These are phyloP conservation scores for Lucifuga dentata DNA, from an alignment of 2,113 vertebrate genomes.

Conservation along the genomic window DNA sequence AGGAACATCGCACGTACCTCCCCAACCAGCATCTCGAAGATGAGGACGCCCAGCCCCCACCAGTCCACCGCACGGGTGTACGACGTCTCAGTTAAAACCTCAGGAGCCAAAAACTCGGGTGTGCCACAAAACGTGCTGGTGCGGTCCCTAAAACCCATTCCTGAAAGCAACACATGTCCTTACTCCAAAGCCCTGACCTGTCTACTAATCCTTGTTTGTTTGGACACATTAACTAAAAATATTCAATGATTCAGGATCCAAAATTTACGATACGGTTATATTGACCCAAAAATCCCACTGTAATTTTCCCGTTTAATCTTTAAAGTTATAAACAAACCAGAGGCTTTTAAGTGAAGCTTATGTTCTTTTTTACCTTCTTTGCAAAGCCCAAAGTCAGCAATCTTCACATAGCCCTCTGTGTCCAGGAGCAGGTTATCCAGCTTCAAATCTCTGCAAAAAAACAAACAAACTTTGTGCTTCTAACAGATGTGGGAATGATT, in stretches of 20 bases:
- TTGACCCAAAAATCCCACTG: too few relatives aligned
- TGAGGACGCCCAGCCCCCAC: conserved; percentile 99
- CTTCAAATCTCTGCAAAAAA: conserved; percentile 92
- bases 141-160: conserved; percentile 98
- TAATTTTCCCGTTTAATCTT: too few relatives aligned
- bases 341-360: background rate
- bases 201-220: too few relatives aligned
- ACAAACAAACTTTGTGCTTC: background rate
- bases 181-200: too few relatives aligned
- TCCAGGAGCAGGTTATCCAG: conserved; percentile 98
- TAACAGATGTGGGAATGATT: background rate
- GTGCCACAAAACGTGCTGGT: conserved; percentile 99
- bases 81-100: conserved; percentile 98
- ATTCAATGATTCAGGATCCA: too few relatives aligned
- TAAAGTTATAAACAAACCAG: too few relatives aligned
- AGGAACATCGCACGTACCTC: conserved; percentile 86
- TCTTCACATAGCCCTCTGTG: conserved; percentile 98
- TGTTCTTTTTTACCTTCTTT: conserved; percentile 91
- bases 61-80: conserved; percentile 98
- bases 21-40: conserved; percentile 99
- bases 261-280: too few relatives aligned
- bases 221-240: too few relatives aligned
- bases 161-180: conserved; percentile 67
- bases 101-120: conserved; percentile 97
- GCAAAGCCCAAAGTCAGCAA: conserved; percentile 98